phyloP scores from a whole-genome alignment of 1,140 invertebrate genomes.

The Brachionus plicatilis region DNA sequence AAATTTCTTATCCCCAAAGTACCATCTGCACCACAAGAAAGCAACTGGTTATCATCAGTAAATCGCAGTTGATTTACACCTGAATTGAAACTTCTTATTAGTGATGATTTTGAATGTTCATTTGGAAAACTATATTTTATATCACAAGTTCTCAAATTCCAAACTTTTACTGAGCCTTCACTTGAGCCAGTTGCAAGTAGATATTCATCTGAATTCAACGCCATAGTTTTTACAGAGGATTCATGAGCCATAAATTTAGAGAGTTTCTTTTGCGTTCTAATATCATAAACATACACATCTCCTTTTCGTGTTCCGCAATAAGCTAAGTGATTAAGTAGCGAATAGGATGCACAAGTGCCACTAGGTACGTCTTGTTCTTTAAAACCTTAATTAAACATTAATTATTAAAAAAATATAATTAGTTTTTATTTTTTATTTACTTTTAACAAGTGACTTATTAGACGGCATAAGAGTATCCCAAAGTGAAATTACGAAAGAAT shows the following conservation, averaged over 20 bases:
- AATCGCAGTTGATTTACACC: conserved; percentile 90
- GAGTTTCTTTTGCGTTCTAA: conserved; percentile 76
- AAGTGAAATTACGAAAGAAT: conserved; percentile 92
- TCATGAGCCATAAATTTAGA: conserved; percentile 87
- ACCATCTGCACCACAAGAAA: conserved; percentile 95
- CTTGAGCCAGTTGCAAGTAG: conserved; percentile 92
- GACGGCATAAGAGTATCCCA: conserved; percentile 96
- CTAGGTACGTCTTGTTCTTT: conserved; percentile 85
- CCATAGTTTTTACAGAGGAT: conserved; percentile 84
- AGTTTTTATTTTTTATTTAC: conserved; percentile 43
- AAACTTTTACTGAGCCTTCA: conserved; percentile 98
- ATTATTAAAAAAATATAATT: background rate
- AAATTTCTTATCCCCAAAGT: conserved; percentile 82
- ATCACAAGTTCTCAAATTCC: conserved; percentile 78
- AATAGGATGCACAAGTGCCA: conserved; percentile 74
- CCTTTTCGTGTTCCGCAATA: conserved; percentile 39
- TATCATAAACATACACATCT: conserved; percentile 65
- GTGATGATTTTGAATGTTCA: conserved; percentile 68
- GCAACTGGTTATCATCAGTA: conserved; percentile 75
- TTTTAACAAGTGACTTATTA: conserved; percentile 81
- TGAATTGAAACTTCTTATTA: conserved; percentile 91
- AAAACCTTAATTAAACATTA: conserved; percentile 64
- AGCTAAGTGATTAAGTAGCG: conserved; percentile 66
- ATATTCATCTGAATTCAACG: conserved; percentile 87
- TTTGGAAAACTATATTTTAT: conserved; percentile 78